These are phyloP conservation scores for Agapornis canus DNA, from an alignment of 2,797 vertebrate genomes.

Conservation along the genomic window DNA sequence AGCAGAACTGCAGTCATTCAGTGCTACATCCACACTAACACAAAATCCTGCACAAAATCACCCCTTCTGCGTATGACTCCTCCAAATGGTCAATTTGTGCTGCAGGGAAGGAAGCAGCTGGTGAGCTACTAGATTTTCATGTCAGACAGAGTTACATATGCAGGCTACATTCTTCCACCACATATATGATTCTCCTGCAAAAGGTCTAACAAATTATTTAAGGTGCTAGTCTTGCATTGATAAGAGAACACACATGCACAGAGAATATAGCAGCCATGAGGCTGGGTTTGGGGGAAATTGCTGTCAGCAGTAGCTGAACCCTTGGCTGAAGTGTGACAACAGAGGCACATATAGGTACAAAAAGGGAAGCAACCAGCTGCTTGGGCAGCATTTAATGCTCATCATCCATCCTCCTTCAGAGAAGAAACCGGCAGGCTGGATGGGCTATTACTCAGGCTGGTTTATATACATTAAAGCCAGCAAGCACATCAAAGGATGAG, in stretches of 20 bases:
- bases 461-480: neutral
- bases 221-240: neutral
- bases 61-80: rapidly evolving
- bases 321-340: neutral
- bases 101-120: neutral
- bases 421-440: neutral
- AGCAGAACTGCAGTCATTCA: neutral
- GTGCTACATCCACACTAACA: neutral
- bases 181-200: neutral
- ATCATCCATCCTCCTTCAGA: neutral
- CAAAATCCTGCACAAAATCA: neutral
- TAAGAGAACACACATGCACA: neutral
- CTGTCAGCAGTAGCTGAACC: rapidly evolving
- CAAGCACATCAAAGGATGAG: neutral
- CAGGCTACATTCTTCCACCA: neutral
- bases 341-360: neutral
- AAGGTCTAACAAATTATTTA: neutral
- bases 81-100: neutral
- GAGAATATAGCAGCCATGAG: rapidly evolving
- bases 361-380: neutral
- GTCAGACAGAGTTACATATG: neutral
- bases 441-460: neutral
- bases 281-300: neutral
- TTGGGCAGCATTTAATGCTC: neutral
- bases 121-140: neutral